A percentile compares a stretch with the other conserved stretches of the same genome.
phyloP scores from a whole-genome alignment of 2,888 invertebrate genomes.

The Dione vanillae region DNA sequence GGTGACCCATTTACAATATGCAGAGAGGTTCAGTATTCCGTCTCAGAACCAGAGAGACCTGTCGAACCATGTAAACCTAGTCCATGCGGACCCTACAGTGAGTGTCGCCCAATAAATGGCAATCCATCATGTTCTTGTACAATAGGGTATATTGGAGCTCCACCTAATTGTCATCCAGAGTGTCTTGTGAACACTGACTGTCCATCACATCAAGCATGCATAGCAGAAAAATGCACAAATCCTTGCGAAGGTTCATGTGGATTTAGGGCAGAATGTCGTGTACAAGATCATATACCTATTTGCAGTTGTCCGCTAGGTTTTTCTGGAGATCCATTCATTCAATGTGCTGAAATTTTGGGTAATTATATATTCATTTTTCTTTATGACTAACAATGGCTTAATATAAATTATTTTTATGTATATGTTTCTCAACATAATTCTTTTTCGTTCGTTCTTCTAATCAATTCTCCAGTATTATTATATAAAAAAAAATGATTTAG shows the following conservation, averaged over 20 bases:
- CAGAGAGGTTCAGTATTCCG: conserved; percentile 61
- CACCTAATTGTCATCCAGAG: conserved; percentile 93
- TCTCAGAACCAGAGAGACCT: conserved; percentile 57
- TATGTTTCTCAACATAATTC: neutral
- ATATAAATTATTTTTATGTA: neutral
- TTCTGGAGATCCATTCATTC: conserved; percentile 92
- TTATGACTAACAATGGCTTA: neutral
- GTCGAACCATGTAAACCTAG: conserved; percentile 88
- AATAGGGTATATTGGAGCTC: conserved; percentile 88
- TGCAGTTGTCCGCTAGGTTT: conserved; percentile 89
- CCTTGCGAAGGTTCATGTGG: conserved; percentile 94
- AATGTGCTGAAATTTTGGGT: conserved; percentile 85
- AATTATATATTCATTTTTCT: conserved; percentile 28
- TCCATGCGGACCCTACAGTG: conserved; percentile 92
- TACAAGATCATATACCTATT: conserved; percentile 92
- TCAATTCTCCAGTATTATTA: no score
- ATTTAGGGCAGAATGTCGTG: conserved; percentile 89
- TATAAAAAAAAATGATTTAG: no score
- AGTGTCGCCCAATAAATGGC: conserved; percentile 88
- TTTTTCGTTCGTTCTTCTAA: no score
- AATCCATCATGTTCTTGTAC: conserved; percentile 92
- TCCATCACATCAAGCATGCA: conserved; percentile 90
- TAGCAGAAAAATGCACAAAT: conserved; percentile 91
- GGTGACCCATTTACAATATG: conserved; percentile 88
- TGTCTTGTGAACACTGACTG: conserved; percentile 93